Evolutionary conservation across 2,888 invertebrate species (phyloP).

Genomic region (Diarsia brunnea): DNA sequence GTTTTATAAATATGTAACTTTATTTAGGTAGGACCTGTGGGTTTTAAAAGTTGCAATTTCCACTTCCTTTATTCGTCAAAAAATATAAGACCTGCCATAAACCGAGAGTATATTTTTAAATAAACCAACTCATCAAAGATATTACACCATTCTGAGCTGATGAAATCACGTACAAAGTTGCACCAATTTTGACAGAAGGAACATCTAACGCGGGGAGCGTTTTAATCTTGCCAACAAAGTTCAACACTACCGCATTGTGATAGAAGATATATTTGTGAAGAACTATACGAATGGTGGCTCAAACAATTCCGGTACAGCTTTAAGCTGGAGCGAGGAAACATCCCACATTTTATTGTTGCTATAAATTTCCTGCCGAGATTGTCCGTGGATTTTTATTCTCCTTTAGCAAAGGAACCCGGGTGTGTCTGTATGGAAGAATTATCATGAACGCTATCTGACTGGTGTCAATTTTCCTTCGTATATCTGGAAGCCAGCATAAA

Average conservation of each 20-base stretch:
- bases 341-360: conserved; percentile 88
- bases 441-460: conserved; percentile 67
- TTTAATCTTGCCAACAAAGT: conserved; percentile 66
- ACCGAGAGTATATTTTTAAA: conserved; percentile 33
- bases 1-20: not conserved
- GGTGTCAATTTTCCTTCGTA: conserved; percentile 49
- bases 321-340: conserved; percentile 82
- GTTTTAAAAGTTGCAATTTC: conserved; percentile 35
- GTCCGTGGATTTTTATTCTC: conserved; percentile 87
- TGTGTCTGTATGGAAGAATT: conserved; percentile 55
- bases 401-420: conserved; percentile 64
- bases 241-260: conserved; percentile 64
- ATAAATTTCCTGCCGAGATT: conserved; percentile 89
- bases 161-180: conserved; percentile 66
- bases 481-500: conserved; percentile 41
- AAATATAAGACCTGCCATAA: conserved; percentile 28
- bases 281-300: conserved; percentile 65
- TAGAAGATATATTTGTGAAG: conserved; percentile 69
- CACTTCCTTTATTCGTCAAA: conserved; percentile 39
- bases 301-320: conserved; percentile 73
- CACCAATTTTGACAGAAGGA: conserved; percentile 60
- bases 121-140: conserved; percentile 50
- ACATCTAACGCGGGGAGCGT: conserved; percentile 48
- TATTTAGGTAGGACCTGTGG: not conserved
- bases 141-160: conserved; percentile 41